Evolutionary conservation across 2,888 invertebrate species (phyloP), one percentile per base, ranked within the genome.

Genomic region (Tenthredo distinguenda): DNA sequence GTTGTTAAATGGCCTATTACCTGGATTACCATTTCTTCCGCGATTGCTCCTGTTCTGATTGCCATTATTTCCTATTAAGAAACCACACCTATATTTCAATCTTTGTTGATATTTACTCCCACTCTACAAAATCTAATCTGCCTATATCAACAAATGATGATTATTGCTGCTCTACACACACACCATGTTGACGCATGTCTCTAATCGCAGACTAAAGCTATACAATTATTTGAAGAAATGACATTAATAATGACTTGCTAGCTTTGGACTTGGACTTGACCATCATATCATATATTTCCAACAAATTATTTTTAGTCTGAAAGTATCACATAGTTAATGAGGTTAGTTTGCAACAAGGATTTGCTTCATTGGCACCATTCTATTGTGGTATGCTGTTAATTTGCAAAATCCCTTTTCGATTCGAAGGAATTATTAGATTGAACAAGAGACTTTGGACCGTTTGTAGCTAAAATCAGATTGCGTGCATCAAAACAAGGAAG

Each of bases 61-160:
- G 7, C 72, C 72, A 74, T 74, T 43, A 21, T 74, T 74, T 12
- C 72, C 72, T 74, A 43, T 74, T 0, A 15, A 21, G 3, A 74
- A 74, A 43, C 62, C 62, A 62, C 0, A 10, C 0, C 26, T 4
- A 26, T 0, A 62, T 62, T 26, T 10, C 1, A 21, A 26, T 62
- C 12, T 26, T 62, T 10, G 62, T 26, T 26, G 9, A 62, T 21
- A 7, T 62, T 21, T 26, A 10, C 10, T 21, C 12, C 9, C 18
- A 62, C 26, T 12, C 62, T 62, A 62, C 26, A 62, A 62, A 21
- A 10, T 7, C 55, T 26, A 26, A 21, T 62, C 26, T 2, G 26
- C 1, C 62, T 21, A 31, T 31, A 94, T 94, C 3, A 55, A 34
- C 10, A 68, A 31, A 26, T 12, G 4, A 21, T 68, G 31, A 7